These are phyloP conservation scores for Leptogaster cylindrica DNA, from an alignment of 2,888 invertebrate genomes.

Conservation along the genomic window DNA sequence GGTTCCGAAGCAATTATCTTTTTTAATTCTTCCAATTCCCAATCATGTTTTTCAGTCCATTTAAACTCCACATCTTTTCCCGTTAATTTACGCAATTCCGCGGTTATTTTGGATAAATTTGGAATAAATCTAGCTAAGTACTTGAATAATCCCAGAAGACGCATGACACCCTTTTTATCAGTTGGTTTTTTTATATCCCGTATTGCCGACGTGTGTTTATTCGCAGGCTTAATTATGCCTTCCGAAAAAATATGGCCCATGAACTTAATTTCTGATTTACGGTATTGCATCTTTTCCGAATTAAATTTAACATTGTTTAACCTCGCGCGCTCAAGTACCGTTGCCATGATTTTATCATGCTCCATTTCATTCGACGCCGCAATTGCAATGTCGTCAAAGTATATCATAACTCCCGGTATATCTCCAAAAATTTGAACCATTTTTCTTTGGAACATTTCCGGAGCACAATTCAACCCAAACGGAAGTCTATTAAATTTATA, in stretches of 20 bases:
- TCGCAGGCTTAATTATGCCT: conserved; percentile 24
- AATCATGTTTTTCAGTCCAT: background rate
- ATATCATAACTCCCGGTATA: conserved; percentile 51
- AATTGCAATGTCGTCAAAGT: conserved; percentile 53
- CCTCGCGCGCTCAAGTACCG: conserved; percentile 50
- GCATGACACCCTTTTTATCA: background rate
- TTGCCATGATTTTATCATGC: conserved; percentile 49
- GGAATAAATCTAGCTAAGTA: background rate
- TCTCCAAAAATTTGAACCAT: conserved; percentile 47
- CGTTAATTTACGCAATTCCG: background rate
- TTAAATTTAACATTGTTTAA: conserved; percentile 52
- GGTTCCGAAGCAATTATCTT: background rate
- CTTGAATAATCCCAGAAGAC: background rate
- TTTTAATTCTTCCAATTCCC: background rate
- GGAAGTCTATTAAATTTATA: conserved; percentile 48
- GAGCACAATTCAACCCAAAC: conserved; percentile 48
- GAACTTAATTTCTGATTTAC: conserved; percentile 50
- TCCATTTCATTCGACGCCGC: conserved; percentile 35
- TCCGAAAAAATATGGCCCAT: conserved; percentile 48
- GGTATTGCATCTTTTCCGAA: conserved; percentile 51
- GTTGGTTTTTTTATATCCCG: background rate
- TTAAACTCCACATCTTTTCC: background rate
- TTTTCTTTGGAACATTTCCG: conserved; percentile 49
- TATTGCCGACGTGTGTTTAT: background rate
- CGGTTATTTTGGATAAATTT: background rate